Evolutionary conservation across 2,888 invertebrate genomes (phyloP).

Genomic region (Tortricodes alternella): DNA sequence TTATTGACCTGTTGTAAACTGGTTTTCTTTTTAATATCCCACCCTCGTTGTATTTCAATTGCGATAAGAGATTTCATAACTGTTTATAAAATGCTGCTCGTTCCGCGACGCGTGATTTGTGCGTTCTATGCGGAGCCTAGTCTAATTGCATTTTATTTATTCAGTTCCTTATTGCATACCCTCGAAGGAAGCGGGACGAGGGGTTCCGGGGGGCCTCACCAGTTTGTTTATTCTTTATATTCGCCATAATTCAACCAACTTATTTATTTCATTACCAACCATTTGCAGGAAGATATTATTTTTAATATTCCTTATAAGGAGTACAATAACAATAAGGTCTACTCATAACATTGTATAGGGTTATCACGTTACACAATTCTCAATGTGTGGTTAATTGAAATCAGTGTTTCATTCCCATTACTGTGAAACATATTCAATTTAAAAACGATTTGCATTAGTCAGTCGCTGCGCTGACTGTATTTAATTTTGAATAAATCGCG

Average conservation of each 20-base stretch:
- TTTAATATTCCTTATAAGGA: too few species aligned
- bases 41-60: conserved; percentile 39
- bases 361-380: too few species aligned
- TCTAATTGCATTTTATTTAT: conserved; percentile 79
- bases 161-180: conserved; percentile 58
- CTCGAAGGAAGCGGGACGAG: conserved; percentile 51
- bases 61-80: conserved; percentile 50
- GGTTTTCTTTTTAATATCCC: conserved; percentile 52
- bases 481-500: too few species aligned
- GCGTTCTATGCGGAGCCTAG: conserved; percentile 47
- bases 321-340: too few species aligned
- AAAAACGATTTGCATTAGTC: too few species aligned
- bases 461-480: too few species aligned
- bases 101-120: conserved; percentile 46
- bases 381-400: not conserved
- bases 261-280: conserved; percentile 31
- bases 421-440: conserved; percentile 6
- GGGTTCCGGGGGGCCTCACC: conserved; percentile 56
- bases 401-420: not conserved
- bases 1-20: conserved; percentile 39
- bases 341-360: too few species aligned
- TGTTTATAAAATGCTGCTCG: conserved; percentile 48
- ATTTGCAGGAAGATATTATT: conserved; percentile 4
- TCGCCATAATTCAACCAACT: conserved; percentile 46
- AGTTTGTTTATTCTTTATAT: conserved; percentile 54